Evolutionary conservation across 2,888 invertebrate genomes (phyloP), one percentile per base, ranked within the genome.

Genomic region (Zygogramma bicolorata): DNA sequence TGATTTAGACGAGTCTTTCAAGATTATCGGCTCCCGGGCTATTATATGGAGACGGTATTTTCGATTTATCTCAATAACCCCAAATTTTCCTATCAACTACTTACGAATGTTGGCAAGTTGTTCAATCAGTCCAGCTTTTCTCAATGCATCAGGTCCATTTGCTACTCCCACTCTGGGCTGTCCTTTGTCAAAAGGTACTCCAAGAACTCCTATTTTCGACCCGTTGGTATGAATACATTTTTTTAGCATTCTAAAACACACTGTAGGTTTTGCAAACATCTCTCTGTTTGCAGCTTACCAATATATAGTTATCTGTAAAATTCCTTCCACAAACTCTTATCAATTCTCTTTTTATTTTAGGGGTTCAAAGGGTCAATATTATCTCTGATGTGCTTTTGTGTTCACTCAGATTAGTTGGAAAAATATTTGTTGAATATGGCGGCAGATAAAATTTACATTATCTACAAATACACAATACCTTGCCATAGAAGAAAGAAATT

Each of bases 131-230:
- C 93, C 93, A 8, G 90, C 89, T 20, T 89, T 86, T 77, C 95
- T 88, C 75, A 95, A 87, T 0, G 89, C 89, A 49, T 91, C 90
- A 0, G 95, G 95, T 0, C 93, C 94, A 74, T 90, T 86, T 65
- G 91, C 92, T 0, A 93, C 93, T 25, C 95, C 95, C 79, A 88
- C 88, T 83, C 92, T 94, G 75, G 88, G 88, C 86, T 95, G 94
- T 0, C 95, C 95, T 82, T 93, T 93, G 78, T 92, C 91, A 82
- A 94, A 94, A 4, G 95, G 95, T 38, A 94, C 94, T n/a, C 95
- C 95, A 68, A 95, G 87, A 79, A 95, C 89, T 46, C 94, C 95
- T 59, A 95, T 89, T 87, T 89, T 90, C 38, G 69, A 71, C 31
- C 72, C 63, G 18, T 75, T 61, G 31, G 73, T 63, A 70, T 77